These are phyloP conservation scores for Nephrocerus scutellatus DNA, from an alignment of 2,888 invertebrate genomes.

Conservation along the genomic window DNA sequence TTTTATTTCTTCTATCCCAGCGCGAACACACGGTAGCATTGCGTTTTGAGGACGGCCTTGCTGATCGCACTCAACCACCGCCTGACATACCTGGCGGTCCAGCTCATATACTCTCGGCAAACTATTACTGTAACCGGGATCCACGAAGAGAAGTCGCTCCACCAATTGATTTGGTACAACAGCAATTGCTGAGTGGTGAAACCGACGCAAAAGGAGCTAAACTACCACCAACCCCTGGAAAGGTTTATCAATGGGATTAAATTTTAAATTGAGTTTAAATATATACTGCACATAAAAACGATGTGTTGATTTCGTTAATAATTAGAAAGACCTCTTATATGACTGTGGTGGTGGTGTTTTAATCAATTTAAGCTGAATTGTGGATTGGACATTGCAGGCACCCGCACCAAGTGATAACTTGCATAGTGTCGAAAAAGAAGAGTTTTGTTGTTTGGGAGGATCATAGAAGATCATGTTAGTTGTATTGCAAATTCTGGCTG, in stretches of 20 bases:
- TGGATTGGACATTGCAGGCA: no score
- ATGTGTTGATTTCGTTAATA: no score
- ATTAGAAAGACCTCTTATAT: no score
- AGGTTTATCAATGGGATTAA: slow-evolving; percentile 54
- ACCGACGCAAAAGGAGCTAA: slow-evolving; percentile 25
- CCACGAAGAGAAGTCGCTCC: slow-evolving; percentile 64
- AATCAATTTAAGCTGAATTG: no score
- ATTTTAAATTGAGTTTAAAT: slow-evolving; percentile 11
- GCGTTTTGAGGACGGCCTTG: slow-evolving; percentile 60
- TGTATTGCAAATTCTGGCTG: no score
- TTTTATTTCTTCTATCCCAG: slow-evolving; percentile 40
- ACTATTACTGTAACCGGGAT: slow-evolving; percentile 81
- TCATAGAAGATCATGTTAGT: no score
- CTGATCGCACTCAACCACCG: slow-evolving; percentile 72
- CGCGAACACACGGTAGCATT: slow-evolving; percentile 56
- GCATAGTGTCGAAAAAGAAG: no score
- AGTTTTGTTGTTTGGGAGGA: no score
- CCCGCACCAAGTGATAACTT: no score
- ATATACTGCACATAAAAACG: no score
- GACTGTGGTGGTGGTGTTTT: no score
- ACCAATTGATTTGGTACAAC: slow-evolving; percentile 37
- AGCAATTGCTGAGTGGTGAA: slow-evolving; percentile 31
- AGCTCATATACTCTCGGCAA: slow-evolving; percentile 65
- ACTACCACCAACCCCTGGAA: slow-evolving; percentile 55
- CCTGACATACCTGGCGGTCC: slow-evolving; percentile 79